Evolutionary conservation across 2,888 invertebrate genomes (phyloP).

Genomic region (Pyralis farinalis): DNA sequence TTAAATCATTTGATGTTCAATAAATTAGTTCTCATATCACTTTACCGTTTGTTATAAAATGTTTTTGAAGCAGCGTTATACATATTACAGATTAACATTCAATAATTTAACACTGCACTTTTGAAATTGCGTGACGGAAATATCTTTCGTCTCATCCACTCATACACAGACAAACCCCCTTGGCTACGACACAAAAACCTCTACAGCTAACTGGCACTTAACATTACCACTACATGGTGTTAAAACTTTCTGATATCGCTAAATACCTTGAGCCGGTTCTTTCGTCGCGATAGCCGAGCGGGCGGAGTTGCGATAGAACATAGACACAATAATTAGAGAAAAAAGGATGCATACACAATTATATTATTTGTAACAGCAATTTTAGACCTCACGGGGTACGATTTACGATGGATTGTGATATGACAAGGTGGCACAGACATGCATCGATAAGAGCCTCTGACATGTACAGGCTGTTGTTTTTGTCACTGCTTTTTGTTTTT

Average conservation of each 20-base stretch:
- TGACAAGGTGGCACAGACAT: conserved; percentile 47
- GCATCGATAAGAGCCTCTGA: conserved; percentile 37
- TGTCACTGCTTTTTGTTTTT: not conserved
- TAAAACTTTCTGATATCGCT: conserved; percentile 25
- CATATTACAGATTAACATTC: too few species aligned
- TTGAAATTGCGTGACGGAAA: conserved; percentile 40
- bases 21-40: too few species aligned
- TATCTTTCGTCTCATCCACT: conserved; percentile 52
- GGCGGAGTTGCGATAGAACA: conserved; percentile 87
- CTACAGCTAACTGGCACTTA: conserved; percentile 58
- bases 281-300: conserved; percentile 83
- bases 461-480: conserved; percentile 12
- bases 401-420: conserved; percentile 42
- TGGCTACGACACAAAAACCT: conserved; percentile 77
- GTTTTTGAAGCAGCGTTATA: too few species aligned
- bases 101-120: too few species aligned
- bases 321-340: conserved; percentile 83
- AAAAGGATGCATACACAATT: conserved; percentile 74
- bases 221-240: conserved; percentile 61
- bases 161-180: conserved; percentile 75
- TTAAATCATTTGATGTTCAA: too few species aligned
- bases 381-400: conserved; percentile 35
- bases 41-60: too few species aligned
- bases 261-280: conserved; percentile 80
- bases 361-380: conserved; percentile 27